These are phyloP conservation scores for Spermophilus dauricus DNA, from an alignment of 2,113 vertebrate genomes.

Conservation along the genomic window DNA sequence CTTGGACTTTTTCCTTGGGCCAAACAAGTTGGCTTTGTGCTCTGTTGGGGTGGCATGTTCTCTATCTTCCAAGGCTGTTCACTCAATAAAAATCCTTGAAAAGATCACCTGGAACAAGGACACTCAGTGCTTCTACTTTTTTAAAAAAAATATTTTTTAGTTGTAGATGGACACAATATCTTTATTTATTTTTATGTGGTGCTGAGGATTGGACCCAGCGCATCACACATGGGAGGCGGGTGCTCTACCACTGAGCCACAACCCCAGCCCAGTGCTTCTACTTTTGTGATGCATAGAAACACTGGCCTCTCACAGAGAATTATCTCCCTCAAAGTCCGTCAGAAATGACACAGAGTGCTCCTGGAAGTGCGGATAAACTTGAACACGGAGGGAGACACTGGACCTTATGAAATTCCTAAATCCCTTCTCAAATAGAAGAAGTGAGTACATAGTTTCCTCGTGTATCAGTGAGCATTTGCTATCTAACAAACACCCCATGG, in stretches of 20 bases:
- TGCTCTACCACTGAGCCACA: too few species aligned
- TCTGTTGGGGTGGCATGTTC: accelerated
- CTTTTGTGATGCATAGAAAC: not conserved
- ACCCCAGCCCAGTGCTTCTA: not conserved
- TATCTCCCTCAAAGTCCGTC: not conserved
- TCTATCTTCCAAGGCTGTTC: not conserved
- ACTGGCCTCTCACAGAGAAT: not conserved
- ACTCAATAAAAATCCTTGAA: not conserved
- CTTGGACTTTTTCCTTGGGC: not conserved
- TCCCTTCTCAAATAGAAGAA: not conserved
- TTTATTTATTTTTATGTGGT: too few species aligned
- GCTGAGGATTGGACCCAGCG: too few species aligned
- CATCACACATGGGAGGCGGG: too few species aligned
- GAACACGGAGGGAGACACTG: not conserved
- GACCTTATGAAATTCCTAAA: not conserved
- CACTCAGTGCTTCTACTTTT: not conserved
- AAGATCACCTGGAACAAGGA: not conserved
- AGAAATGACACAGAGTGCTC: not conserved
- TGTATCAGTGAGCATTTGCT: not conserved
- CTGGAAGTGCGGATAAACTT: not conserved
- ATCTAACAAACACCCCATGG: not conserved
- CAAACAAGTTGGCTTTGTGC: not conserved
- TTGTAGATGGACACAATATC: too few species aligned
- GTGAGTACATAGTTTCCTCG: not conserved
- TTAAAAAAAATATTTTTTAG: too few species aligned